Evolutionary conservation across 2,797 vertebrate species (phyloP).

Genomic region (Leucoraja ocellata): DNA sequence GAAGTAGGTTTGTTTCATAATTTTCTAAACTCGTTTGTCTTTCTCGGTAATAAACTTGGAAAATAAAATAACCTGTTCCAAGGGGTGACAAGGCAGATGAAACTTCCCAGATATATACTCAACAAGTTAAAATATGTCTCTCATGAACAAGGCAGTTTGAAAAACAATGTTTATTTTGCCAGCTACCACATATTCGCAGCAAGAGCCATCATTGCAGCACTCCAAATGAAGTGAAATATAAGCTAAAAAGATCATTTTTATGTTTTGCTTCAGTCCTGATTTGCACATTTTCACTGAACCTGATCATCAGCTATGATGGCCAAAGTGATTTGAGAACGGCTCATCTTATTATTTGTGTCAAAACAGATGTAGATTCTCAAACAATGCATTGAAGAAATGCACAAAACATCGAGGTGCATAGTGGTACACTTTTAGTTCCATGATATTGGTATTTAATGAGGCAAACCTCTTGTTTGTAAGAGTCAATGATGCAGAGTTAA

Average conservation of each 20-base stretch:
- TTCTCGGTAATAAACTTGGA: not conserved
- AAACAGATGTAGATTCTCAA: not conserved
- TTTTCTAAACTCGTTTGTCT: not conserved
- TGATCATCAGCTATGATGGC: not conserved
- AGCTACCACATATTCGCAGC: not conserved
- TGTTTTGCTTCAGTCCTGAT: not conserved
- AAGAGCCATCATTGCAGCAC: not conserved
- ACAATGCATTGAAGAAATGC: not conserved
- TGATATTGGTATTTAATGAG: not conserved
- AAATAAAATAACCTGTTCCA: not conserved
- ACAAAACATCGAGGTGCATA: too few species aligned
- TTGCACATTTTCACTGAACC: not conserved
- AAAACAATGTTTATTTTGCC: not conserved
- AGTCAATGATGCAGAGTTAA: not conserved
- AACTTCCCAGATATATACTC: not conserved
- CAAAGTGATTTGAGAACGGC: not conserved
- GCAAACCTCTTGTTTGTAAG: not conserved
- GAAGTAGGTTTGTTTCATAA: not conserved
- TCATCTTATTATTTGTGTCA: not conserved
- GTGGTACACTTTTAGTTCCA: not conserved
- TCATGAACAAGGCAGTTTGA: not conserved
- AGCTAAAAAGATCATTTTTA: not conserved
- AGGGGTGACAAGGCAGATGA: not conserved
- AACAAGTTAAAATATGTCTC: not conserved
- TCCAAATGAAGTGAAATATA: not conserved